phyloP scores from a whole-genome alignment of 2,113 vertebrate genomes.

The Gobio gobio region DNA sequence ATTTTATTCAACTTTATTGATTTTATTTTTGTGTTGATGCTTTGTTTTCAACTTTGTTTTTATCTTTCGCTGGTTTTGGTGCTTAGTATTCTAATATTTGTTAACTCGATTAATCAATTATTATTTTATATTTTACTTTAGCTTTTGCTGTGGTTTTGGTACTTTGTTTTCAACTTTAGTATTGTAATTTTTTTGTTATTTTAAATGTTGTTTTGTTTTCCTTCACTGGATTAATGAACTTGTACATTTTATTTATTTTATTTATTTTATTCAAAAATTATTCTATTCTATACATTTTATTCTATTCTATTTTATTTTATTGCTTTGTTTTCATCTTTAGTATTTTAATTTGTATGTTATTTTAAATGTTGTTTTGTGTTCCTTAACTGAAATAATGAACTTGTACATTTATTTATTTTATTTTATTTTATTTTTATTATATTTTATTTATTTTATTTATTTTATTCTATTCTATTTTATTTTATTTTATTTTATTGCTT shows the following conservation, averaged over 20 bases:
- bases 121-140: neutral
- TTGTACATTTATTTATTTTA: neutral
- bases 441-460: too few species aligned
- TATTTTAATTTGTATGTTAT: too few species aligned
- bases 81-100: too few species aligned
- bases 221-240: neutral
- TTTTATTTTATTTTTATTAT: too few species aligned
- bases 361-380: too few species aligned
- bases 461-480: too few species aligned
- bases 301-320: too few species aligned
- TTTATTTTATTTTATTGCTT: too few species aligned
- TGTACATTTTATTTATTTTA: neutral
- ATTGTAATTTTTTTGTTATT: neutral
- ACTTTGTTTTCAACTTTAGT: neutral
- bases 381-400: neutral
- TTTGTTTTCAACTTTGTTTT: neutral
- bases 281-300: too few species aligned
- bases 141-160: neutral
- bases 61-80: neutral
- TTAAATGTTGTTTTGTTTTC: neutral
- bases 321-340: too few species aligned
- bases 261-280: too few species aligned
- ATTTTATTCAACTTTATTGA: neutral
- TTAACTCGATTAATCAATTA: too few species aligned
- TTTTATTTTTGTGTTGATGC: neutral